Percentiles rank a stretch among this genome's conserved stretches.
Evolutionary conservation across 2,888 invertebrate genomes (phyloP).

Genomic region (Agrotis ipsilon): DNA sequence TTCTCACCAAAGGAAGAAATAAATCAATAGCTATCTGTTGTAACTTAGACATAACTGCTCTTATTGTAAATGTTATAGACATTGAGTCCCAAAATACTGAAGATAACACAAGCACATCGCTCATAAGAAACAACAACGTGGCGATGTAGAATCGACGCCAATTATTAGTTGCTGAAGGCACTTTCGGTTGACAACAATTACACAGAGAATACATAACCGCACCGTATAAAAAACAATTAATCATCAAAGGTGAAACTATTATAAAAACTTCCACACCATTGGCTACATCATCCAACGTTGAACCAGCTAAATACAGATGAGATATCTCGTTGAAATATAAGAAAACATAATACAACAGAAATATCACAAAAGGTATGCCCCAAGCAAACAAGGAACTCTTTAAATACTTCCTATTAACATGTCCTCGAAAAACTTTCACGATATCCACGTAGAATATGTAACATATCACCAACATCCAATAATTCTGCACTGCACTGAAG

Average conservation of each 20-base stretch:
- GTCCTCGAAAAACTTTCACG: conserved; percentile 49
- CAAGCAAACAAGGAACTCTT: conserved; percentile 51
- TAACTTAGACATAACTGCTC: conserved; percentile 48
- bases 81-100: conserved; percentile 39
- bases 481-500: conserved; percentile 48
- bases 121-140: conserved; percentile 40
- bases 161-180: conserved; percentile 31
- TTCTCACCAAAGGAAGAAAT: conserved; percentile 38
- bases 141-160: conserved; percentile 50
- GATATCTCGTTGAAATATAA: conserved; percentile 14
- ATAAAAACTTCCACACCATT: conserved; percentile 46
- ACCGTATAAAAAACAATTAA: conserved; percentile 36
- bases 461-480: conserved; percentile 54
- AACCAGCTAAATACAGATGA: not conserved
- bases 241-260: conserved; percentile 45
- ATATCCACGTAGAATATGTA: conserved; percentile 54
- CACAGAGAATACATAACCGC: conserved; percentile 37
- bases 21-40: conserved; percentile 37
- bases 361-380: conserved; percentile 46
- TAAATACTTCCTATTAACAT: conserved; percentile 41
- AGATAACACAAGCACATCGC: conserved; percentile 41
- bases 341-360: conserved; percentile 41
- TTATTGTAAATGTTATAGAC: conserved; percentile 29
- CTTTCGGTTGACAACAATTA: conserved; percentile 31
- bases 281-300: conserved; percentile 20